Conservation (phyloP, 2,113 vertebrate species). For the Alouatta palliata region DNA sequence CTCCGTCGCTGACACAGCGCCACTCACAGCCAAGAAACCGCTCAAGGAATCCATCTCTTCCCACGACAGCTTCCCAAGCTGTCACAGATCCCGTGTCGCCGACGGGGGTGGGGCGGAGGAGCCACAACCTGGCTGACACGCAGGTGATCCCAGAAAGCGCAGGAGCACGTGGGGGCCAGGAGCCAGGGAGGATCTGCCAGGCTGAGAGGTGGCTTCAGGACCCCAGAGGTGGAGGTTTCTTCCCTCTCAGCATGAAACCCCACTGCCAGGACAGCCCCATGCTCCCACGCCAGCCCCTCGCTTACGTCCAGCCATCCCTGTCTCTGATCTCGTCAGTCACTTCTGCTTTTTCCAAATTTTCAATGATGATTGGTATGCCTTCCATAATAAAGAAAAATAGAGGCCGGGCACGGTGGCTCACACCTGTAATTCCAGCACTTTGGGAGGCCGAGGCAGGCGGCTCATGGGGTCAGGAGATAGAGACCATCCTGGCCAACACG, state of each 20-base stretch:
- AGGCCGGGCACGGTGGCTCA: too few relatives aligned
- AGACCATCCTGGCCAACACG: too few relatives aligned
- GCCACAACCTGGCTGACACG: neutral
- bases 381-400: neutral
- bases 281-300: rapidly evolving
- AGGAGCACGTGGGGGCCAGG: neutral
- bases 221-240: neutral
- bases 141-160: neutral
- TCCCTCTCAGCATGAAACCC: neutral
- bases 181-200: neutral
- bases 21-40: neutral
- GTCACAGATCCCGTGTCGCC: neutral
- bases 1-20: too few relatives aligned
- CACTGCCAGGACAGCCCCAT: rapidly evolving
- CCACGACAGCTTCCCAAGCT: rapidly evolving
- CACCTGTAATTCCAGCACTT: too few relatives aligned
- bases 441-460: too few relatives aligned
- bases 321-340: neutral
- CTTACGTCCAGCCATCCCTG: neutral
- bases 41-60: neutral
- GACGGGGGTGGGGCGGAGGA: neutral
- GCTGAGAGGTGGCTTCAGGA: neutral
- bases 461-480: too few relatives aligned
- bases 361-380: rapidly evolving
- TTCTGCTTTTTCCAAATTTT: neutral